Percentiles rank a stretch among this genome's conserved stretches.
Conservation (phyloP, 2,888 invertebrate species). For the Byasa hedistus region DNA sequence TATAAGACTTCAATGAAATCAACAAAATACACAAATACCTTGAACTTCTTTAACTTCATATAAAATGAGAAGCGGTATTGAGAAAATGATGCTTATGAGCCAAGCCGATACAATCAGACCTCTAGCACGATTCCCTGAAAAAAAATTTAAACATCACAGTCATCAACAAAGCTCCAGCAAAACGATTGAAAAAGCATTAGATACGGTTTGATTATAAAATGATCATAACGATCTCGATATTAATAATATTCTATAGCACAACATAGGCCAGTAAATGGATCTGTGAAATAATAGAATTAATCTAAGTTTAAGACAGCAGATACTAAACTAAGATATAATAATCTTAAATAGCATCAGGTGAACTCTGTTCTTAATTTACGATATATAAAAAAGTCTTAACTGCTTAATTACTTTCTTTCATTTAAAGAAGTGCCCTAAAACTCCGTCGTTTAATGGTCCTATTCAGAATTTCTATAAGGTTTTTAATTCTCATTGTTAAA, state of each 20-base stretch:
- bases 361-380: neutral
- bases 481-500: neutral
- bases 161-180: neutral
- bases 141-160: neutral
- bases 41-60: conserved; percentile 89
- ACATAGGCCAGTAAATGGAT: too few species aligned
- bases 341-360: neutral
- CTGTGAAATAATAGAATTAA: too few species aligned
- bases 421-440: conserved; percentile 2
- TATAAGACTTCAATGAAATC: neutral
- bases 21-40: conserved; percentile 70
- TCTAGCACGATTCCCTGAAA: conserved; percentile 90
- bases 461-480: neutral
- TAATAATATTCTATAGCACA: too few species aligned
- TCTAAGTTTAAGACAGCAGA: too few species aligned
- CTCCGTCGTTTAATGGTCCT: neutral
- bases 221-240: too few species aligned
- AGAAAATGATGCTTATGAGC: conserved; percentile 89
- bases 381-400: conserved; percentile 6
- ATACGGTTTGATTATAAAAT: too few species aligned
- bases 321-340: neutral
- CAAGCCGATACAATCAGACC: conserved; percentile 89
- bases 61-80: conserved; percentile 88
- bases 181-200: too few species aligned
- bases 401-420: conserved; percentile 2